These are phyloP conservation scores for Dermatophagoides farinae DNA, from an alignment of 1,140 invertebrate genomes.

Conservation along the genomic window DNA sequence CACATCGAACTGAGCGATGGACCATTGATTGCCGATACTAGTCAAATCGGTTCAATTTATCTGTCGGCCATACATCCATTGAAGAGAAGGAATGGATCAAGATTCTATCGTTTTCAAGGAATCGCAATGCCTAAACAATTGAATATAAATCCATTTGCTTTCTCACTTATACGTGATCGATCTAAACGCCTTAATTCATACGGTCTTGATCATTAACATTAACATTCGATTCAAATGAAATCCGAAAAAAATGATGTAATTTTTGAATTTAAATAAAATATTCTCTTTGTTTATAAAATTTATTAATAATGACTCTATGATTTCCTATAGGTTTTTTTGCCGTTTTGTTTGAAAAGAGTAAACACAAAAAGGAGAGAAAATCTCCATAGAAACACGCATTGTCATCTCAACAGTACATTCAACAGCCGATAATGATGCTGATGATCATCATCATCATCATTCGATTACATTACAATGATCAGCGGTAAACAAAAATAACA, in stretches of 20 bases:
- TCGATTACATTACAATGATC: too few species aligned
- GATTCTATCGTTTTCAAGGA: slow-evolving; percentile 69
- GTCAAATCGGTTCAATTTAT: slow-evolving; percentile 47
- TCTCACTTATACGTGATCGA: slow-evolving; percentile 15
- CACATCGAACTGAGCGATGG: slow-evolving; percentile 79
- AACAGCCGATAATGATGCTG: too few species aligned
- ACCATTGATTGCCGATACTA: slow-evolving; percentile 58
- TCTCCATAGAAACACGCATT: neutral
- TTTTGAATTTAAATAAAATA: neutral
- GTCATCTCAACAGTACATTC: too few species aligned
- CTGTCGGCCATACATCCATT: slow-evolving; percentile 41
- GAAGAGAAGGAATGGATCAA: slow-evolving; percentile 30
- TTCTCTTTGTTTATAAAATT: too few species aligned
- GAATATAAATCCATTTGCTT: slow-evolving; percentile 21
- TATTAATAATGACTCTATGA: too few species aligned
- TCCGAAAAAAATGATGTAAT: neutral
- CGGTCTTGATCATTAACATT: neutral
- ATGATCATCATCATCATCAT: too few species aligned
- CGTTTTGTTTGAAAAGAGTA: neutral
- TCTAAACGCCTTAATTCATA: slow-evolving; percentile 17
- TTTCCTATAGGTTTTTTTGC: too few species aligned
- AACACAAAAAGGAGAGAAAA: neutral
- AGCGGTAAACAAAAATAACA: too few species aligned
- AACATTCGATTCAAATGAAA: neutral
- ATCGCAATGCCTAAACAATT: slow-evolving; percentile 57